Base-by-base conservation (phyloP, 2,797 vertebrate species). In the Spheniscus humboldti region DNA sequence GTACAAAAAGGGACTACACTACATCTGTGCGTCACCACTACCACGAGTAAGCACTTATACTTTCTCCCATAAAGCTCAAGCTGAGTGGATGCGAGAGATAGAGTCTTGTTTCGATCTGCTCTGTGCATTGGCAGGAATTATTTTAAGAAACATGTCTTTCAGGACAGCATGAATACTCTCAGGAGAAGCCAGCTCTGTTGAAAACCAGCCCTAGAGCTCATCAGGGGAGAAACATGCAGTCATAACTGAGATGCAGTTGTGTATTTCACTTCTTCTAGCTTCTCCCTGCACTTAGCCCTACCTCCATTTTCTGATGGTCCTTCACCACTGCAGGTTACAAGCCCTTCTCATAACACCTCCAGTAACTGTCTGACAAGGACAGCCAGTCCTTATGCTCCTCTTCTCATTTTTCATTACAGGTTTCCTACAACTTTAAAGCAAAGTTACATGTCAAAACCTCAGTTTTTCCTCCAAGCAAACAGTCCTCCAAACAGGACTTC, bases 21-120 rank as follows among this genome's bases (percentile, higher is more conserved):
- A 31, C 2, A 0, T 37, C 31, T 62, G 10, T 69, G 35, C 0
- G 0, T n/a, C 63, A 68, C 16, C 9, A 28, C 31, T 64, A 20
- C 8, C 13, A 18, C 8, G 28, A 55, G 3, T 71, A 62, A 74
- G 25, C 13, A 14, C 30, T 39, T 73, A 25, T 0, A 10, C 39
- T 67, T 81, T 78, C 28, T 62, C 15, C 28, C 16, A 31, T 23
- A 41, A 57, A 66, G 3, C 25, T 80, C n/a, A 22, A 3, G 47
- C 27, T 43, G 20, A 53, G 47, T 9, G 13, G 27, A 37, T 41
- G n/a, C 4, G 69, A 73, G 41, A 45, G 23, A 20, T 0, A 6
- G 5, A 3, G 22, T 57, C n/a, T 69, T 35, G 11, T 37, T 79
- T 62, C 2, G 9, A 83, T 17, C 3, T 2, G 1, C 25, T 59